Percentiles rank a stretch among this genome's conserved stretches.
Conservation (phyloP, 2,113 vertebrate species). For the Rhinopithecus roxellana region DNA sequence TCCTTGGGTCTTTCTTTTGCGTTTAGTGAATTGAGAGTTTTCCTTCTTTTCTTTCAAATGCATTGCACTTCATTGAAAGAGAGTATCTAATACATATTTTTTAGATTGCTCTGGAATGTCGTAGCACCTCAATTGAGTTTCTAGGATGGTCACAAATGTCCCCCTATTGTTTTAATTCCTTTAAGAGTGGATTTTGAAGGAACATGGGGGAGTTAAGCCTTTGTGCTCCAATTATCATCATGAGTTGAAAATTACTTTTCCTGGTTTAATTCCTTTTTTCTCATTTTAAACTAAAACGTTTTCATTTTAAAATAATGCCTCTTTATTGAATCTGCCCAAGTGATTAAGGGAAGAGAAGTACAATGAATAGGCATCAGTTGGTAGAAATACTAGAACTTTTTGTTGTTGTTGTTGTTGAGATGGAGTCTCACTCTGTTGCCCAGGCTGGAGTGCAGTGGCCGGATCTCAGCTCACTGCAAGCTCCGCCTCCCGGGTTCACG, state of each 20-base stretch:
- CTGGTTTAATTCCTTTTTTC: neutral
- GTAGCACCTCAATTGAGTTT: neutral
- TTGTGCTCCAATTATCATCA: neutral
- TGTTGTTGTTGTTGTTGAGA: neutral
- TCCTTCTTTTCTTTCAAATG: neutral
- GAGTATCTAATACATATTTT: neutral
- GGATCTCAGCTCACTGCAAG: too few species aligned
- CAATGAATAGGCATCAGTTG: neutral
- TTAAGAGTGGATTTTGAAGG: neutral
- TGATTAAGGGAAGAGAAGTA: neutral
- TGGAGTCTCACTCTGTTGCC: too few species aligned
- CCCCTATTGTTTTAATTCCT: neutral
- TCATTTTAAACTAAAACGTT: conserved; percentile 6
- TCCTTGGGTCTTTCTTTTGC: neutral
- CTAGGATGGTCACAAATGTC: neutral
- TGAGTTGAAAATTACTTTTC: neutral
- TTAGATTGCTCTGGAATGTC: neutral
- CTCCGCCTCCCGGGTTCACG: too few species aligned
- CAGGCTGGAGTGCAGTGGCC: too few species aligned
- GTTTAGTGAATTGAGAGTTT: neutral
- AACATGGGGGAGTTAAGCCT: neutral
- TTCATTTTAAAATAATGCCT: conserved; percentile 37
- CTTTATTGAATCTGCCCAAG: neutral
- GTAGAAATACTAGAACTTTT: neutral
- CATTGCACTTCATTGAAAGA: neutral